phyloP scores from a whole-genome alignment of 2,797 vertebrate species.

The Xerus rutilus region DNA sequence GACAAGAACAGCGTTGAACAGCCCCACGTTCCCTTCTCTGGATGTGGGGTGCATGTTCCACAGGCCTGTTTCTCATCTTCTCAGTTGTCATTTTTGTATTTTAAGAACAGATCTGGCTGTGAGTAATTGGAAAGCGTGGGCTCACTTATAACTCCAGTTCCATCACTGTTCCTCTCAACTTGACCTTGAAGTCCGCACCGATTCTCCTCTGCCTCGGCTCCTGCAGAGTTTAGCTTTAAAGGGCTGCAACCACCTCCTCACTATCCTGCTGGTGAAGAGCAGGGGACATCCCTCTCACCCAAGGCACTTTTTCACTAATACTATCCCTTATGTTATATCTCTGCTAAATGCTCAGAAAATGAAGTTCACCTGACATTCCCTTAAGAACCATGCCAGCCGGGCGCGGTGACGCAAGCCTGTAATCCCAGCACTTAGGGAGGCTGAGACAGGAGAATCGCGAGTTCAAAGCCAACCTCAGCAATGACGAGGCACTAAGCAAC shows the following conservation, averaged over 20 bases:
- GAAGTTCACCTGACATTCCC: not conserved
- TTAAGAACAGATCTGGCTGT: slow-evolving; percentile 53
- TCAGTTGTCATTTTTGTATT: slow-evolving; percentile 18
- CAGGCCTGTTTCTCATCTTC: not conserved
- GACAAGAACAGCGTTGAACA: not conserved
- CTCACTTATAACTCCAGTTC: not conserved
- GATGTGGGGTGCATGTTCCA: not conserved
- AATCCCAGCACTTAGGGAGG: too few relatives aligned
- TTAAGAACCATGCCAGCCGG: not conserved
- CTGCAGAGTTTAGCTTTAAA: not conserved
- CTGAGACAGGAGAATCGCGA: too few relatives aligned
- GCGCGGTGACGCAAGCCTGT: too few relatives aligned
- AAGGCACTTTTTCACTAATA: not conserved
- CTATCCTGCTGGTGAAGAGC: not conserved
- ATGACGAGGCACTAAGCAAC: too few relatives aligned
- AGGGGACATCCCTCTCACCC: not conserved
- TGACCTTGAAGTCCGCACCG: not conserved
- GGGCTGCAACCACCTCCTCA: not conserved
- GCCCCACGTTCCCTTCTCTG: not conserved
- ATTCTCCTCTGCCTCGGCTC: not conserved
- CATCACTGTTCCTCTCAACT: not conserved
- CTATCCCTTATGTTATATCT: not conserved
- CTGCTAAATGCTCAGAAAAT: not conserved
- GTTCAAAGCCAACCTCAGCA: too few relatives aligned
- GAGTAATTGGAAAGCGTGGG: slow-evolving; percentile 47